Percentiles rank a stretch among this genome's conserved stretches.
Conservation (phyloP, 2,888 invertebrate species). For the Hirtodrosophila cameraria region DNA sequence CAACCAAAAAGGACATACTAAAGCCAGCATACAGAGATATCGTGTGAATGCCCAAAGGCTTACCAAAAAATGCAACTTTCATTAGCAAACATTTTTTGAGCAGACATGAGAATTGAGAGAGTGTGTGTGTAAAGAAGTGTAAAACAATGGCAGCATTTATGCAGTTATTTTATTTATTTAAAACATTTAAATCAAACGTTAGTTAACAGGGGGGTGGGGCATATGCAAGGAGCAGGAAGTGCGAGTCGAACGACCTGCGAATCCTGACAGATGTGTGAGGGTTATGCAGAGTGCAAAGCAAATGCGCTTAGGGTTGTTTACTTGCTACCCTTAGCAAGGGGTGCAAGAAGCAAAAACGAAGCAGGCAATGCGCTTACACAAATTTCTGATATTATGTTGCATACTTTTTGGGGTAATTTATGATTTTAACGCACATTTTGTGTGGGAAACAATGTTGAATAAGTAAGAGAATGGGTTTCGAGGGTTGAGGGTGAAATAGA, state of each 20-base stretch:
- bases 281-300: slow-evolving; percentile 51
- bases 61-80: slow-evolving; percentile 42
- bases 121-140: neutral
- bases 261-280: slow-evolving; percentile 53
- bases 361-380: slow-evolving; percentile 56
- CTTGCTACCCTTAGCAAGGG: slow-evolving; percentile 8
- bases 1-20: slow-evolving; percentile 9
- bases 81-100: slow-evolving; percentile 28
- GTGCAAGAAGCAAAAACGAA: slow-evolving; percentile 15
- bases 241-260: slow-evolving; percentile 30
- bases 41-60: slow-evolving; percentile 43
- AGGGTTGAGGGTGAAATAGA: slow-evolving; percentile 50
- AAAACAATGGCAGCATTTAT: slow-evolving; percentile 46
- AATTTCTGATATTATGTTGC: slow-evolving; percentile 76
- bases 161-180: slow-evolving; percentile 63
- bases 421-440: slow-evolving; percentile 69
- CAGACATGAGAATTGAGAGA: neutral
- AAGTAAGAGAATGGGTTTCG: too few relatives aligned
- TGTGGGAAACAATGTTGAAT: slow-evolving; percentile 13
- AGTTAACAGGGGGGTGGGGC: too few relatives aligned
- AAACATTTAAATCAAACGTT: slow-evolving; percentile 59
- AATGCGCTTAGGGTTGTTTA: slow-evolving; percentile 70
- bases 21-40: neutral
- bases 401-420: slow-evolving; percentile 73
- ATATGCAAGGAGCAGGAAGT: neutral